Conservation (phyloP, 1,140 invertebrate species). For the Bombyx mandarina region DNA sequence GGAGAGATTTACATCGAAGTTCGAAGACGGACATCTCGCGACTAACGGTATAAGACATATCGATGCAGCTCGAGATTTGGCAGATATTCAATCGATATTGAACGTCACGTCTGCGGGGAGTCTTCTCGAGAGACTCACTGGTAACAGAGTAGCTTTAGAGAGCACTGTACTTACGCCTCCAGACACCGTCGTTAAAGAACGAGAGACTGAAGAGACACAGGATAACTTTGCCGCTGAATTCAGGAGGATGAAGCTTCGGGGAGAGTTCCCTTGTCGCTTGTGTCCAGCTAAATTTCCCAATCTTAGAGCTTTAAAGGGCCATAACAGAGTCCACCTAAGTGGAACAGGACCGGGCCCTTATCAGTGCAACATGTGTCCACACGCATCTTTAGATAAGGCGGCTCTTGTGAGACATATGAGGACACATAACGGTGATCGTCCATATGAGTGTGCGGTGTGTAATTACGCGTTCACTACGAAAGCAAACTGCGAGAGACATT, state of each 20-base stretch:
- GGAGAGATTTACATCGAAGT: conserved; percentile 55
- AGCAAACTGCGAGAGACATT: conserved; percentile 90
- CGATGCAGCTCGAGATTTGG: conserved; percentile 78
- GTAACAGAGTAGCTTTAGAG: conserved; percentile 50
- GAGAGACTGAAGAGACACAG: conserved; percentile 81
- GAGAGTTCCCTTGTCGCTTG: conserved; percentile 90
- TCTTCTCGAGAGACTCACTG: conserved; percentile 72
- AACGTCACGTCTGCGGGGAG: conserved; percentile 79
- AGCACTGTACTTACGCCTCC: conserved; percentile 50
- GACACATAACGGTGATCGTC: conserved; percentile 94
- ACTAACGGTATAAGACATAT: conserved; percentile 53
- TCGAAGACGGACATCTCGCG: conserved; percentile 42
- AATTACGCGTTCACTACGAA: conserved; percentile 97
- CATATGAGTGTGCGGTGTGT: conserved; percentile 94
- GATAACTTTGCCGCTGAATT: conserved; percentile 86
- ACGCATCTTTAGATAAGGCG: conserved; percentile 90
- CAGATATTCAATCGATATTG: conserved; percentile 88
- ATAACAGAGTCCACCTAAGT: conserved; percentile 84
- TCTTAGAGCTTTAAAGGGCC: conserved; percentile 89
- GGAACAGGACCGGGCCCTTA: conserved; percentile 82
- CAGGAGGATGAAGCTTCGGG: conserved; percentile 86
- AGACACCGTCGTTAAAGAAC: conserved; percentile 47
- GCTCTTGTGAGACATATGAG: conserved; percentile 91
- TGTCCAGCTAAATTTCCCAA: conserved; percentile 90
- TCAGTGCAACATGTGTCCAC: conserved; percentile 93